Conservation (phyloP, 2,888 invertebrate genomes). For the Atethmia centrago region DNA sequence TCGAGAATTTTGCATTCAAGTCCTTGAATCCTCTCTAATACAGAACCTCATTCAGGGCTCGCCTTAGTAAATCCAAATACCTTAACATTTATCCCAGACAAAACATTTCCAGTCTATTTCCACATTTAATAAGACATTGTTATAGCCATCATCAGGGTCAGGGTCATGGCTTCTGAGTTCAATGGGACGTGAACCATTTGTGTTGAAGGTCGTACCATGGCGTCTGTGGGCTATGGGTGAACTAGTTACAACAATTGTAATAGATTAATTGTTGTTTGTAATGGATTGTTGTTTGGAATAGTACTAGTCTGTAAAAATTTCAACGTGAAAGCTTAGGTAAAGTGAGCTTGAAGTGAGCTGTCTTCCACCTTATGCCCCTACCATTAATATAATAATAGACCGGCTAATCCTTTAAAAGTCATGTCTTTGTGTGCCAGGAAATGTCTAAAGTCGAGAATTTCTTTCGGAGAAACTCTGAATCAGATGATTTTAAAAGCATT, state of each 20-base stretch:
- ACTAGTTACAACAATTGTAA: slow-evolving; percentile 39
- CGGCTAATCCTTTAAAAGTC: neutral
- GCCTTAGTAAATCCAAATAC: neutral
- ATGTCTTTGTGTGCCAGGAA: neutral
- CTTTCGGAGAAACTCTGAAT: neutral
- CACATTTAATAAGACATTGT: slow-evolving; percentile 49
- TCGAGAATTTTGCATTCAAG: neutral
- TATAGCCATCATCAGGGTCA: slow-evolving; percentile 8
- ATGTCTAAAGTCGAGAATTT: neutral
- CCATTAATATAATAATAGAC: too few relatives aligned
- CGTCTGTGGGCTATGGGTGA: slow-evolving; percentile 37
- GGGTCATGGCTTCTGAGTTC: slow-evolving; percentile 37
- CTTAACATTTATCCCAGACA: neutral
- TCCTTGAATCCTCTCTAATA: neutral
- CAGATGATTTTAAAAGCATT: neutral
- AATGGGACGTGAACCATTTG: slow-evolving; percentile 52
- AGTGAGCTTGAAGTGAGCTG: too few relatives aligned
- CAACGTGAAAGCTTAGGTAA: neutral
- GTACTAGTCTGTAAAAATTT: too few relatives aligned
- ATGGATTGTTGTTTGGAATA: neutral
- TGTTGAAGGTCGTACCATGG: slow-evolving; percentile 44
- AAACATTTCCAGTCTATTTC: slow-evolving; percentile 36
- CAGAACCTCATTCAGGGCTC: neutral
- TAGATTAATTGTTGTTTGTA: slow-evolving; percentile 39
- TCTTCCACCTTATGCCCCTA: too few relatives aligned